These are phyloP conservation scores for Deilephila elpenor DNA, from an alignment of 2,888 invertebrate genomes.

Conservation along the genomic window DNA sequence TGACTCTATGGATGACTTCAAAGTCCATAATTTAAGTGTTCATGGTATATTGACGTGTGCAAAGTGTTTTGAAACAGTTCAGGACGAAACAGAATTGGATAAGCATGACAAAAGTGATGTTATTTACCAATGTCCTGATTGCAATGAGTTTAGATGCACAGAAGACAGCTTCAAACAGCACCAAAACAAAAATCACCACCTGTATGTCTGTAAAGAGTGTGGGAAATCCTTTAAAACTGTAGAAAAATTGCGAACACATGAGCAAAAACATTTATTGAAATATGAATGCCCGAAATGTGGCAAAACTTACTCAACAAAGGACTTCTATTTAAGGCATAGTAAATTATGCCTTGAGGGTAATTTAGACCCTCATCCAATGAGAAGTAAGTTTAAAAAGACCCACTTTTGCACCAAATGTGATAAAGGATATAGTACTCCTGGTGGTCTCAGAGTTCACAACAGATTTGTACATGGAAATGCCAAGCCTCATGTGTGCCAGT, in stretches of 20 bases:
- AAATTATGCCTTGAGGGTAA: slow-evolving; percentile 65
- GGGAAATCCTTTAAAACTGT: slow-evolving; percentile 66
- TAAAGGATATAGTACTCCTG: slow-evolving; percentile 72
- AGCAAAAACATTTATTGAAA: slow-evolving; percentile 66
- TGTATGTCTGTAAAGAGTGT: slow-evolving; percentile 68
- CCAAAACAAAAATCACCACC: slow-evolving; percentile 53
- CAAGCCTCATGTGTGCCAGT: slow-evolving; percentile 67
- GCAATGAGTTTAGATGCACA: slow-evolving; percentile 53
- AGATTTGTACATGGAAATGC: slow-evolving; percentile 74
- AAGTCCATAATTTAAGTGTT: slow-evolving; percentile 54
- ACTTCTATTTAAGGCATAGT: slow-evolving; percentile 69
- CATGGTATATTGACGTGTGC: slow-evolving; percentile 62
- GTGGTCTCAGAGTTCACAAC: slow-evolving; percentile 71
- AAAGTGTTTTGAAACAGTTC: slow-evolving; percentile 57
- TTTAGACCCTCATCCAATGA: slow-evolving; percentile 70
- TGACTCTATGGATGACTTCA: slow-evolving; percentile 49
- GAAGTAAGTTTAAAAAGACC: slow-evolving; percentile 61
- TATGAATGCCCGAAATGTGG: slow-evolving; percentile 73
- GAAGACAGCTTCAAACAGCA: slow-evolving; percentile 62
- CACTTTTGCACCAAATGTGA: slow-evolving; percentile 67
- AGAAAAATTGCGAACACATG: slow-evolving; percentile 65
- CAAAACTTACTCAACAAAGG: slow-evolving; percentile 69
- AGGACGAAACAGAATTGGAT: slow-evolving; percentile 46
- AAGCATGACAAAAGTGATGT: slow-evolving; percentile 51
- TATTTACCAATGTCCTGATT: slow-evolving; percentile 60